Base-by-base conservation (phyloP, 2,888 invertebrate genomes). In the Caenorhabditis sp. region DNA sequence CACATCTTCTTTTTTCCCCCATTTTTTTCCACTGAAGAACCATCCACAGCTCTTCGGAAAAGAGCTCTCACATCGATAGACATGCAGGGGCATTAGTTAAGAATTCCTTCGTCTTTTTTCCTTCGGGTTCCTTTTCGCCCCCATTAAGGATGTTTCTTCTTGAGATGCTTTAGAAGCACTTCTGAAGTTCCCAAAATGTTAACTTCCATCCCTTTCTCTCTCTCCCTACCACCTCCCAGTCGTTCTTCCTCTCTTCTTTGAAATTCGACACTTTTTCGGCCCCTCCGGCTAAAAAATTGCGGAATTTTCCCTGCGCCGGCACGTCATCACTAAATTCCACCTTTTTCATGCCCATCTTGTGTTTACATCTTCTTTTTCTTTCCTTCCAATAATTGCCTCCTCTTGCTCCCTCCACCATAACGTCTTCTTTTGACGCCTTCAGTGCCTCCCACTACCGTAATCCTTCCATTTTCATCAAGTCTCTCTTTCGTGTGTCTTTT, bases 201-300 rank as follows among this genome's bases (percentile, higher is more conserved):
- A 44, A 47, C 3, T 47, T 47, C 7, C 47, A 41, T 61, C 16
- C 19, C 12, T 8, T 44, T 3, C 3, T 10, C 56, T 24, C 12
- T 56, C 1, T 41, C 16, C 38, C 16, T 41, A 19, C 10, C 49
- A 19, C 56, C 44, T 6, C 74, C 63, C 64, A 24, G 54, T 24
- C 24, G 19, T 56, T 56, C 31, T 16, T 58, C n/a, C n/a, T n/a
- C 12, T 54, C 35, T 38, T 64, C 35, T 28, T 49, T 68, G 76
- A 76, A 76, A 76, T 35, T 49, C 41, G 68, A 76, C 51, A 49
- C 76, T 58, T 76, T 76, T 76, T 61, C 28, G 35, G 76, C 51
- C 68, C 61, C 68, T 47, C 64, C 38, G 24, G 63, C 63, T 63
- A 44, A 63, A 63, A 63, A 38, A 44, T 63, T 63, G 44, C 24